These are phyloP conservation scores for Patagioenas fasciata DNA, from an alignment of 2,113 vertebrate genomes.

Conservation along the genomic window DNA sequence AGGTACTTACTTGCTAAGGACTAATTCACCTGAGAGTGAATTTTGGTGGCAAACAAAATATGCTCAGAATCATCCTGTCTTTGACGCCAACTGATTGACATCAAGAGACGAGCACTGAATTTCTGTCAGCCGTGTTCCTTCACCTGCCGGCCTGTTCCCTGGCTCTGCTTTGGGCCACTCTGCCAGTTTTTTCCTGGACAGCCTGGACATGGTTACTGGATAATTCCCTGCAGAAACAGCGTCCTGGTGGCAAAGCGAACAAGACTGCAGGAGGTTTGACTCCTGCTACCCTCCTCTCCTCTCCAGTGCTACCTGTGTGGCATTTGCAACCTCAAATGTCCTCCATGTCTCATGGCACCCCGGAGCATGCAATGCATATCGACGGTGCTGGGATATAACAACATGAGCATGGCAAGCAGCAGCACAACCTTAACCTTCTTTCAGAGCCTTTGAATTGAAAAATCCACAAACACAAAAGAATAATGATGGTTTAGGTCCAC, in stretches of 20 bases:
- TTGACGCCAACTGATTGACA: background rate
- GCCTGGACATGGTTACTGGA: background rate
- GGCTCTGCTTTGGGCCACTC: background rate
- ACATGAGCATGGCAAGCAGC: rapidly evolving
- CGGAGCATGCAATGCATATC: rapidly evolving
- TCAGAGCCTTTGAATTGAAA: background rate
- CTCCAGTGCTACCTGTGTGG: background rate
- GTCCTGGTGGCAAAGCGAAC: background rate
- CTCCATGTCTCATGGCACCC: background rate
- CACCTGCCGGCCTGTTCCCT: background rate
- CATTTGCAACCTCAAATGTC: background rate
- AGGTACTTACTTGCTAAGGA: background rate
- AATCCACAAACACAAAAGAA: background rate
- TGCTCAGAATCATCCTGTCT: background rate
- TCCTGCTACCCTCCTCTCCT: background rate
- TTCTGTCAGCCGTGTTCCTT: background rate
- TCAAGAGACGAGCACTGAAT: background rate
- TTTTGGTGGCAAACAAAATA: background rate
- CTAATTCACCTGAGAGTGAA: background rate
- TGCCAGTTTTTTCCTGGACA: background rate
- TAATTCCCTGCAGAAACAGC: background rate
- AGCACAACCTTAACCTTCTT: background rate
- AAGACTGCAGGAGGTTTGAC: background rate
- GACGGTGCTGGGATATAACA: background rate
- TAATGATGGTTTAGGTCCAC: background rate